A percentile compares a stretch with the other conserved stretches of the same genome.
Conservation (phyloP, 2,888 invertebrate species). For the Coleophora flavipennella region DNA sequence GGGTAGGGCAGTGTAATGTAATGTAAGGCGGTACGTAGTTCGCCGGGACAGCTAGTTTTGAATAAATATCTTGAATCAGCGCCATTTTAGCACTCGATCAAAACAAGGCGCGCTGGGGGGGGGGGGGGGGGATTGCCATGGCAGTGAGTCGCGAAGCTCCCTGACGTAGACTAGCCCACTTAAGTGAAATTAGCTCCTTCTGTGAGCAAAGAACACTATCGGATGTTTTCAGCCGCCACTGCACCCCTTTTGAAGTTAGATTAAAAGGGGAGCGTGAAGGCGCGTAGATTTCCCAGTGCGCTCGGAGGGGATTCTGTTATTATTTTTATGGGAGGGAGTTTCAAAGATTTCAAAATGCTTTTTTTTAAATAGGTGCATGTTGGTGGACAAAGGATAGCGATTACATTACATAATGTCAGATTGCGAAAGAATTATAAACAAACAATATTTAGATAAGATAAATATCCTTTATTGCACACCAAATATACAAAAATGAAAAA, state of each 20-base stretch:
- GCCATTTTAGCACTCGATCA: slow-evolving; percentile 50
- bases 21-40: too few relatives aligned
- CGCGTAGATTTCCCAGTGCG: slow-evolving; percentile 37
- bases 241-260: slow-evolving; percentile 51
- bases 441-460: too few relatives aligned
- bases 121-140: slow-evolving; percentile 33
- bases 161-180: slow-evolving; percentile 47
- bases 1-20: too few relatives aligned
- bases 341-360: too few relatives aligned
- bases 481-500: too few relatives aligned
- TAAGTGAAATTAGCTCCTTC: slow-evolving; percentile 71
- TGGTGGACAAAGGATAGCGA: too few relatives aligned
- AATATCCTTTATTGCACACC: too few relatives aligned
- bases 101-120: slow-evolving; percentile 38
- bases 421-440: too few relatives aligned
- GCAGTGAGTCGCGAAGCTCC: slow-evolving; percentile 25
- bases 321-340: too few relatives aligned
- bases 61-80: slow-evolving; percentile 18
- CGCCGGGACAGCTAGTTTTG: too few relatives aligned
- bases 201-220: slow-evolving; percentile 67
- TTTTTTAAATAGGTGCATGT: too few relatives aligned
- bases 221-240: slow-evolving; percentile 58
- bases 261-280: slow-evolving; percentile 45
- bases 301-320: slow-evolving; percentile 14
- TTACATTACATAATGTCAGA: too few relatives aligned